A percentile compares a stretch with the other conserved stretches of the same genome.
Evolutionary conservation across 2,888 invertebrate species (phyloP).

Genomic region (Biston stratarius): DNA sequence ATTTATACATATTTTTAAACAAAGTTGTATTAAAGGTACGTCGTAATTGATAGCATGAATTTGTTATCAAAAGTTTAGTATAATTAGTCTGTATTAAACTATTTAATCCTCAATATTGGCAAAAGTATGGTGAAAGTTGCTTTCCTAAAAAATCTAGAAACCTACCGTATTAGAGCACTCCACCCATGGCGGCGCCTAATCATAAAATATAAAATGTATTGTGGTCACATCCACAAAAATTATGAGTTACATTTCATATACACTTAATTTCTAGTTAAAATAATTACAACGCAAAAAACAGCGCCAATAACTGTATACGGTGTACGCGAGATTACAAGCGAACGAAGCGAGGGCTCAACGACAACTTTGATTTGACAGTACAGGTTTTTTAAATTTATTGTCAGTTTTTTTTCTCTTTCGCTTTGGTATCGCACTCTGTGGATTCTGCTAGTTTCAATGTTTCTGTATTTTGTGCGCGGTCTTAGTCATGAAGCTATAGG

Average conservation of each 20-base stretch:
- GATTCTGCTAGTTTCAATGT: too few relatives aligned
- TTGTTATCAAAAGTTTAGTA: not conserved
- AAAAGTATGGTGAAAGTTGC: conserved; percentile 63
- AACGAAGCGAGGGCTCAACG: too few relatives aligned
- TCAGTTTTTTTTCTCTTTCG: too few relatives aligned
- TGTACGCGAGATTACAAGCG: too few relatives aligned
- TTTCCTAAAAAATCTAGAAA: conserved; percentile 43
- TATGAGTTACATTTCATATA: conserved; percentile 22
- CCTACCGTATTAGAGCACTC: conserved; percentile 32
- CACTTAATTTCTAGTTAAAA: not conserved
- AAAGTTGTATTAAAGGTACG: not conserved
- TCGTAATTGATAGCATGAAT: not conserved
- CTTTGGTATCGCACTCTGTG: too few relatives aligned
- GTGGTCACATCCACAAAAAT: not conserved
- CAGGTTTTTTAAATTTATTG: too few relatives aligned
- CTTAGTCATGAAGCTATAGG: too few relatives aligned
- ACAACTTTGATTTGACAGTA: not conserved
- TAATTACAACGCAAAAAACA: conserved; percentile 49
- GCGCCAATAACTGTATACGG: conserved; percentile 51
- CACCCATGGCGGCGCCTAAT: not conserved
- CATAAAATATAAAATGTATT: conserved; percentile 3
- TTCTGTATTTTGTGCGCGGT: too few relatives aligned
- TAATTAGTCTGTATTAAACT: not conserved
- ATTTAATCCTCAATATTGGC: not conserved
- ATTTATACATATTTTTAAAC: not conserved